Base-by-base conservation (phyloP, 2,113 vertebrate species). In the Mohoua ochrocephala region DNA sequence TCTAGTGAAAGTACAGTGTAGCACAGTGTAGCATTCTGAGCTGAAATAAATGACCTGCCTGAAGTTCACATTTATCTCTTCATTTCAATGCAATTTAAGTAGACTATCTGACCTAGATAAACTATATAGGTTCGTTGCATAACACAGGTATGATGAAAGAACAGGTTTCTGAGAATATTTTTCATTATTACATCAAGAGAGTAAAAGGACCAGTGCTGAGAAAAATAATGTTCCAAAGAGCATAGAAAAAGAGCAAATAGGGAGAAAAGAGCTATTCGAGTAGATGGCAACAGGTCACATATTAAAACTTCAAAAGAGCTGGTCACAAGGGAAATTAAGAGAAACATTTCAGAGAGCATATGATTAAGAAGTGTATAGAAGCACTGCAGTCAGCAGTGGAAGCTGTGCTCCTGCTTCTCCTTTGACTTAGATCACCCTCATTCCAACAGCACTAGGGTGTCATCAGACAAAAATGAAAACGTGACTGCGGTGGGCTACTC, bases 281-380 rank as follows among this genome's bases (percentile, higher is more conserved):
- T 75, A 83, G 84, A 84, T 91, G 87, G 93, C 60, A 92, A 88
- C 57, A 93, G 71, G 77, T 94, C 84, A 94, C 49, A 68, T 84
- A 84, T 56, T 94, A 47, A 80, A 95, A 78, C 93, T 93, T 91
- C 73, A 94, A 79, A 95, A 92, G 75, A 67, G 50, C 41, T 87
- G 41, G 21, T 67, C 73, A 87, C 85, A 73, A 47, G 84, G 82
- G 93, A 94, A 83, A 95, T 87, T 56, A 93, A 71, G 54, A 77
- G 69, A 71, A 94, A 61, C 18, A 87, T 93, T 93, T 91, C 84
- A 89, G 79, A 91, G 69, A 92, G 49, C 27, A 13, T 69, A n/a
- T 84, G 88, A 96, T 95, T 94, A 95, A 84, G 87, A 92, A 42
- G 44, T 91, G 83, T 26, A 26, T 26, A 92, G 91, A 93, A 91